Evolutionary conservation across 2,888 invertebrate species (phyloP).

Genomic region (Zygothrica quintamaculata): DNA sequence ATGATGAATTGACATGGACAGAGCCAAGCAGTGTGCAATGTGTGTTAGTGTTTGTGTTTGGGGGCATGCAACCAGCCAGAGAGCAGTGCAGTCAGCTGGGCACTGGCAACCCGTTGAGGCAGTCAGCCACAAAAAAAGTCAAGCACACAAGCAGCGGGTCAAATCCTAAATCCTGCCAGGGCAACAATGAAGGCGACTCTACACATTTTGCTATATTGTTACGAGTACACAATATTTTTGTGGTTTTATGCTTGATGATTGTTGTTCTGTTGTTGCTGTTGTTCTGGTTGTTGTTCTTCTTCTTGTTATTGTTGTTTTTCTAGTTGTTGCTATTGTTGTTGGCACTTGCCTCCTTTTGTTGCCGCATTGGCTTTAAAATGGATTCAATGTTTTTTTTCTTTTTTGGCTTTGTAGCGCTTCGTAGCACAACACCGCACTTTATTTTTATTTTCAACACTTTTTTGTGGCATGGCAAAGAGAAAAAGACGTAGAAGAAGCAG

Average conservation of each 20-base stretch:
- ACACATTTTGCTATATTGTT: conserved; percentile 42
- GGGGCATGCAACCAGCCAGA: background rate
- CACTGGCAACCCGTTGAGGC: conserved; percentile 36
- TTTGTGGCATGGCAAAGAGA: conserved; percentile 50
- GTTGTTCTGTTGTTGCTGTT: conserved; percentile 16
- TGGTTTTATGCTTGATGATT: conserved; percentile 6
- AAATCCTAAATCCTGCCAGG: conserved; percentile 64
- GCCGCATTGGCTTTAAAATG: conserved; percentile 75
- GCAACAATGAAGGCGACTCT: conserved; percentile 56
- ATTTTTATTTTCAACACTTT: conserved; percentile 71
- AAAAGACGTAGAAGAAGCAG: conserved; percentile 27
- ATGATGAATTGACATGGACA: conserved; percentile 70
- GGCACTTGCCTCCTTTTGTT: conserved; percentile 59
- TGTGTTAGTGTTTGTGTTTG: background rate
- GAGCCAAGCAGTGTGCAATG: conserved; percentile 2
- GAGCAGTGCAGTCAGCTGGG: conserved; percentile 6
- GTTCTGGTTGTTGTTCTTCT: background rate
- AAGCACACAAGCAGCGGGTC: conserved; percentile 45
- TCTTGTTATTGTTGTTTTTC: conserved; percentile 12
- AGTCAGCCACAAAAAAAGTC: conserved; percentile 37
- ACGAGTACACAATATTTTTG: conserved; percentile 36
- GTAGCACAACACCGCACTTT: conserved; percentile 49
- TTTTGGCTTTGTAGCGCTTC: conserved; percentile 21
- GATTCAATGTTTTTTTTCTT: conserved; percentile 29
- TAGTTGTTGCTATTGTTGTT: conserved; percentile 20